These are phyloP conservation scores for Poliocrania exsul DNA, from an alignment of 2,797 vertebrate genomes.

Conservation along the genomic window DNA sequence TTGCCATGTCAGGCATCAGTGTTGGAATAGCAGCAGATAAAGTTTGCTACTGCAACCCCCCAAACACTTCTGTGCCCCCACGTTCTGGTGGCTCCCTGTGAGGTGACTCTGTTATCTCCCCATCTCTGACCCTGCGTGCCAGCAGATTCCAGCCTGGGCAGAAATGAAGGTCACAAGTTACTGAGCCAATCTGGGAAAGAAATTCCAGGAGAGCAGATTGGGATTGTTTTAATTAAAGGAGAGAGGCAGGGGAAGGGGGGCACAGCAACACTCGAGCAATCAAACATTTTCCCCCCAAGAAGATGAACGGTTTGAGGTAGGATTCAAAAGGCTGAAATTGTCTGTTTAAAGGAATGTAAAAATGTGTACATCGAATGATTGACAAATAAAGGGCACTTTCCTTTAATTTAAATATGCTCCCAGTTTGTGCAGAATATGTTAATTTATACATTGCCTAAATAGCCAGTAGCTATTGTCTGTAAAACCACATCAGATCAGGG, in stretches of 20 bases:
- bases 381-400: slow-evolving; percentile 61
- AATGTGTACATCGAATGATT: slow-evolving; percentile 21
- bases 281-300: neutral
- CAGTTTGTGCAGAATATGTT: slow-evolving; percentile 64
- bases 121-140: slow-evolving; percentile 44
- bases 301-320: neutral
- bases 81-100: neutral
- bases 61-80: neutral
- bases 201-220: slow-evolving; percentile 59
- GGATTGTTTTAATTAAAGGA: slow-evolving; percentile 60
- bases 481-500: slow-evolving; percentile 74
- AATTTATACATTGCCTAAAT: slow-evolving; percentile 73
- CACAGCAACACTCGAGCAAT: neutral
- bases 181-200: neutral
- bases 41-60: neutral
- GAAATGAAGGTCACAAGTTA: slow-evolving; percentile 57
- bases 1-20: neutral
- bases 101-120: slow-evolving; percentile 18
- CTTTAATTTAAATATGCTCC: slow-evolving; percentile 66
- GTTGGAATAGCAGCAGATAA: neutral
- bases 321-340: neutral
- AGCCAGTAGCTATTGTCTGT: slow-evolving; percentile 73
- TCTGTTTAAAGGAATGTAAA: slow-evolving; percentile 26
- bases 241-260: neutral
- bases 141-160: neutral